Conservation (phyloP, 2,797 vertebrate genomes). For the Pitangus sulphuratus region DNA sequence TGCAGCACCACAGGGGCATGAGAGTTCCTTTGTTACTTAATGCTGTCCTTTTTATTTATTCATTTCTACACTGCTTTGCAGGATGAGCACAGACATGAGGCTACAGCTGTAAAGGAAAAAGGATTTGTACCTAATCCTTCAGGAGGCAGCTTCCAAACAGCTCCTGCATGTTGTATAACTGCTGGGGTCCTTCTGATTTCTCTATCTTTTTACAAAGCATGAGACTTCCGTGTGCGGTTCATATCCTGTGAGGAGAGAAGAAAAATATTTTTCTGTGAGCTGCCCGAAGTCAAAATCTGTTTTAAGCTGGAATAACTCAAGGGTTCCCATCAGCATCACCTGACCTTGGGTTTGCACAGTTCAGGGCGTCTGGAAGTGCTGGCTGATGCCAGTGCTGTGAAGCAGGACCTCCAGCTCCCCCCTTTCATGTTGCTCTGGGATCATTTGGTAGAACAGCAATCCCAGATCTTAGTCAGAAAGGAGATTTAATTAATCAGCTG, state of each 20-base stretch:
- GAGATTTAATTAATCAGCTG: not conserved
- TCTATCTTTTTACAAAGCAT: not conserved
- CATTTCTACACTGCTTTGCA: not conserved
- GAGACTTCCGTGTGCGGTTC: not conserved
- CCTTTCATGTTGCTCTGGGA: rapidly evolving
- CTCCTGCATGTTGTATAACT: not conserved
- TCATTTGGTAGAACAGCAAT: not conserved
- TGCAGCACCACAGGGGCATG: not conserved
- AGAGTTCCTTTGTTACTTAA: conserved; percentile 27
- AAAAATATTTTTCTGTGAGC: not conserved
- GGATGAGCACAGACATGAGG: not conserved
- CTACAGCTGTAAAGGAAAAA: not conserved
- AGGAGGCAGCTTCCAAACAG: not conserved
- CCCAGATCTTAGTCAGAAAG: not conserved
- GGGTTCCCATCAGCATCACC: not conserved
- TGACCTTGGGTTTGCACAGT: not conserved
- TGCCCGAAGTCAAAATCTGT: not conserved
- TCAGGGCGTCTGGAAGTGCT: rapidly evolving
- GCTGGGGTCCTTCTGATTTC: not conserved
- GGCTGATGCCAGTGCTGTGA: not conserved
- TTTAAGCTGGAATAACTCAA: not conserved
- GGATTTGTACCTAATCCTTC: not conserved
- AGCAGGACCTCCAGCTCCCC: not conserved
- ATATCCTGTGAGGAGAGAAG: not conserved
- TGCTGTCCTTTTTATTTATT: not conserved